Base-by-base conservation (phyloP, 2,888 invertebrate species). In the Protodeltote pygarga region DNA sequence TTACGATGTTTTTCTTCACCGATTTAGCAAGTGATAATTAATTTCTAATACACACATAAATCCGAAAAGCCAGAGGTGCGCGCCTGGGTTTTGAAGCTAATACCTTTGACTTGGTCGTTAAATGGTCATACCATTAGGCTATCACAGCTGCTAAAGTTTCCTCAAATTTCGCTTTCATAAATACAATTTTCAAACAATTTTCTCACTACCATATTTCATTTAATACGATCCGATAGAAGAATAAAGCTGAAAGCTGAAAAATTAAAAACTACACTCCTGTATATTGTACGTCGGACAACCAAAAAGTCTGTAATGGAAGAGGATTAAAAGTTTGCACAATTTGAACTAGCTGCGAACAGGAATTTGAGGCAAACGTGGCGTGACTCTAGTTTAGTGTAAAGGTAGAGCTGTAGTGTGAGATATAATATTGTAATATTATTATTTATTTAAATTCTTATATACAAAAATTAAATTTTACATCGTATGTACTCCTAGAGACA, bases 311-410 rank as follows among this genome's bases (percentile, higher is more conserved):
- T 57, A 55, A 55, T 58, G 55, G 52, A 61, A 55, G 50, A 31
- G 69, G 63, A 73, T 77, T 75, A 79, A 79, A 75, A 71, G 73
- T 74, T 73, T 71, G 74, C 74, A 75, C 73, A 71, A 73, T 70
- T 75, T 70, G 73, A 69, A 63, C 65, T 65, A 73, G 75, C 68
- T 65, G 71, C 73, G 60, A 50, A 46, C 66, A 71, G 68, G 70
- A 68, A 73, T 73, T 74, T 64, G 53, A 59, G 51, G 49, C 44
- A 47, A 54, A 61, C 47, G 66, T 47, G 17, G 52, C 41, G 48
- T 39, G 33, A 49, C 44, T 53, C 54, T 63, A 53, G 31, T 40
- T 9, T 9, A 25, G 27, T 31, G 33, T 51, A 53, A 31, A 16
- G 32, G 25, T 42, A 17, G 17, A 10, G 13, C 15, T 35, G 23